These are phyloP conservation scores for Pipistrellus pygmaeus DNA, from an alignment of 2,797 vertebrate genomes.

Conservation along the genomic window DNA sequence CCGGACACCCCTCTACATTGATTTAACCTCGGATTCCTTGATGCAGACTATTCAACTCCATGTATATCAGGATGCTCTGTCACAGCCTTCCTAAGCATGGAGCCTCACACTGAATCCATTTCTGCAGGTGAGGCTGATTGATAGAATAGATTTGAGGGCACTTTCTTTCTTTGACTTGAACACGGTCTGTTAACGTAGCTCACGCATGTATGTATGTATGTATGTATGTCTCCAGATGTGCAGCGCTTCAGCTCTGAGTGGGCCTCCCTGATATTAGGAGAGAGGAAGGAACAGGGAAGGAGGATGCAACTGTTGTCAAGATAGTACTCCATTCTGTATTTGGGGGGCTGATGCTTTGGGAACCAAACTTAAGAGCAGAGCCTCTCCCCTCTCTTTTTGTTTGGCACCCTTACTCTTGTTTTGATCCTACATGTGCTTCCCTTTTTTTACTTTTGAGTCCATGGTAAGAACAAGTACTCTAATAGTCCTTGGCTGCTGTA, in stretches of 20 bases:
- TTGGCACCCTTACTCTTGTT: neutral
- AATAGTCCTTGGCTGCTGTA: neutral
- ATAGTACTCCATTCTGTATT: neutral
- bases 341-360: neutral
- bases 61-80: neutral
- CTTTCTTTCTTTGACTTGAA: neutral
- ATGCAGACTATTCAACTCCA: neutral
- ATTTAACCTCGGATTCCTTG: neutral
- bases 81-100: neutral
- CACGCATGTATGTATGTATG: no score
- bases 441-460: neutral
- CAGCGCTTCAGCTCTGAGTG: neutral
- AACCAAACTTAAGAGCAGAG: neutral
- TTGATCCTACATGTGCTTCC: neutral
- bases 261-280: neutral
- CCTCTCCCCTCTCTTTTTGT: neutral
- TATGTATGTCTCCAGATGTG: neutral
- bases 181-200: neutral
- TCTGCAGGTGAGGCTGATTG: neutral
- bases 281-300: neutral
- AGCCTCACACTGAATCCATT: neutral
- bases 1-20: neutral
- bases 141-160: accelerated
- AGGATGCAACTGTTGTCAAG: neutral
- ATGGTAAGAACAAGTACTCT: neutral